A percentile compares a stretch with the other conserved stretches of the same genome.
These are phyloP conservation scores for Orchestes rusci DNA, from an alignment of 2,888 invertebrate species.

Conservation along the genomic window DNA sequence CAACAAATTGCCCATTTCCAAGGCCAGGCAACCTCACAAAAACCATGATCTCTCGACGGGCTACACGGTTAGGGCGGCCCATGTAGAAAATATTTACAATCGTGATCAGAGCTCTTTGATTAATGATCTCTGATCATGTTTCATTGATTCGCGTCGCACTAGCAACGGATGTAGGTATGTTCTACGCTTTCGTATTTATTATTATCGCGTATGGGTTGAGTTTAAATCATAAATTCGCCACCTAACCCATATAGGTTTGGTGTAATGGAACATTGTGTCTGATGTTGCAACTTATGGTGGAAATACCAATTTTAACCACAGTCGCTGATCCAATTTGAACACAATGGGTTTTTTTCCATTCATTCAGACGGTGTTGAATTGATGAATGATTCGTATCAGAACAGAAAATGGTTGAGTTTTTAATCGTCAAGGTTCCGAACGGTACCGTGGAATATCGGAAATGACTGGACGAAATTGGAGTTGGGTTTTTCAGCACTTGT, in stretches of 20 bases:
- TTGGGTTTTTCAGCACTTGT: too few relatives aligned
- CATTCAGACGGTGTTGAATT: slow-evolving; percentile 18
- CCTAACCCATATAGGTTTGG: not conserved
- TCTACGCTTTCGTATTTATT: not conserved
- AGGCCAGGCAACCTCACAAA: too few relatives aligned
- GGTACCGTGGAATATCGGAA: slow-evolving; percentile 15
- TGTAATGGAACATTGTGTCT: too few relatives aligned
- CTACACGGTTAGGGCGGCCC: slow-evolving; percentile 25
- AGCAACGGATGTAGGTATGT: slow-evolving; percentile 6
- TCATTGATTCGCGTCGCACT: slow-evolving; percentile 15
- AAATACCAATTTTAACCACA: slow-evolving; percentile 3
- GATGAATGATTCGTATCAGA: slow-evolving; percentile 16
- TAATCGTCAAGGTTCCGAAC: slow-evolving; percentile 10
- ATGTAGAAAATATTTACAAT: slow-evolving; percentile 25
- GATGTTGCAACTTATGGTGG: not conserved
- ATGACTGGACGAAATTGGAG: slow-evolving; percentile 12
- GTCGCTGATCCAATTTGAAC: slow-evolving; percentile 19
- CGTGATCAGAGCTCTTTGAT: slow-evolving; percentile 19
- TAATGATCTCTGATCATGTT: slow-evolving; percentile 20
- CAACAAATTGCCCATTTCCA: too few relatives aligned
- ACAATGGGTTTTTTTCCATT: slow-evolving; percentile 15
- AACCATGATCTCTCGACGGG: too few relatives aligned
- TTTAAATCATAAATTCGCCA: too few relatives aligned
- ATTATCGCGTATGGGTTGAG: too few relatives aligned
- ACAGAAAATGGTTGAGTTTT: slow-evolving; percentile 13